phyloP scores from a whole-genome alignment of 2,797 vertebrate genomes.

The Glyptemys insculpta region DNA sequence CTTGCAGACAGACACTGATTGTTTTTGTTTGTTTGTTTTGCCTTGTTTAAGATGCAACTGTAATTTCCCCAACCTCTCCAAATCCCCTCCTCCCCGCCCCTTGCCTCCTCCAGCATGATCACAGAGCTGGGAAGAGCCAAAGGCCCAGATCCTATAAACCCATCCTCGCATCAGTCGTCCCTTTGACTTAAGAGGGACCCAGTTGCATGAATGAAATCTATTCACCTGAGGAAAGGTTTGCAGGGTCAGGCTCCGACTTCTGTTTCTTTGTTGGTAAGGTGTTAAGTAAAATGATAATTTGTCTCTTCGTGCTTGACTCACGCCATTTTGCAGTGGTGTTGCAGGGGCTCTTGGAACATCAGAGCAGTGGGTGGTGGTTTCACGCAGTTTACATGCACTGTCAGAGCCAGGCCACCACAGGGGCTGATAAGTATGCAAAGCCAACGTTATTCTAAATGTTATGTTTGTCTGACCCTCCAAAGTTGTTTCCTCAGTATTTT shows the following conservation, averaged over 20 bases:
- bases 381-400: not conserved
- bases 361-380: not conserved
- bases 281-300: not conserved
- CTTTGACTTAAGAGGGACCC: not conserved
- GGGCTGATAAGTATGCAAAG: not conserved
- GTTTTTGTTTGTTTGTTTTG: accelerated
- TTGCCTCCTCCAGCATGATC: not conserved
- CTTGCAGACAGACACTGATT: not conserved
- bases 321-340: not conserved
- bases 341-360: accelerated
- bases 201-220: not conserved
- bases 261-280: not conserved
- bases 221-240: not conserved
- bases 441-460: not conserved
- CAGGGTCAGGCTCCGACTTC: not conserved
- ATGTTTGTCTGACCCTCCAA: slow-evolving; percentile 5
- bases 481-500: not conserved
- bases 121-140: not conserved
- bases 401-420: not conserved
- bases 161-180: not conserved
- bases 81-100: not conserved
- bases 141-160: not conserved
- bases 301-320: not conserved
- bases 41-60: not conserved
- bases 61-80: not conserved